Percentiles rank a stretch among this genome's conserved stretches.
phyloP scores from a whole-genome alignment of 2,888 invertebrate genomes.

The Neoscelio sp. region DNA sequence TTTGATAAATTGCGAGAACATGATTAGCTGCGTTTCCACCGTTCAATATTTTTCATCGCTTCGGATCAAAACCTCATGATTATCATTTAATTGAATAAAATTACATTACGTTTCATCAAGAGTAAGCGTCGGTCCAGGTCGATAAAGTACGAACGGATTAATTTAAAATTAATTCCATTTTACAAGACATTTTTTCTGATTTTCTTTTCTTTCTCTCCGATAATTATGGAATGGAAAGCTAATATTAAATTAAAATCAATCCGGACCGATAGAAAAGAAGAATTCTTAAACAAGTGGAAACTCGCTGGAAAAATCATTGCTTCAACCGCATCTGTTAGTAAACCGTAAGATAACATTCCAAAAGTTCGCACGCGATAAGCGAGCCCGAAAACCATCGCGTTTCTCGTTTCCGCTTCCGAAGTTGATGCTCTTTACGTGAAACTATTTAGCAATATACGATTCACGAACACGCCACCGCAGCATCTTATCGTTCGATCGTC shows the following conservation, averaged over 20 bases:
- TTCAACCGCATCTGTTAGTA: conserved; percentile 63
- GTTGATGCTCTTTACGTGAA: conserved; percentile 50
- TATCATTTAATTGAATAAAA: too few species aligned
- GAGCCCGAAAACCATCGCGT: conserved; percentile 70
- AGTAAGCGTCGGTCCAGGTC: too few species aligned
- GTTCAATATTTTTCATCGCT: conserved; percentile 14
- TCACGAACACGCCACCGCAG: conserved; percentile 28
- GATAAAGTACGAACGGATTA: too few species aligned
- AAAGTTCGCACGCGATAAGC: conserved; percentile 74
- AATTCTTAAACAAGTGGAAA: conserved; percentile 24
- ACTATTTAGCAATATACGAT: conserved; percentile 45
- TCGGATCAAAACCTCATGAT: too few species aligned
- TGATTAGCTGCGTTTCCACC: conserved; percentile 28
- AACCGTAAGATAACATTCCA: conserved; percentile 79
- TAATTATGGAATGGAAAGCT: too few species aligned
- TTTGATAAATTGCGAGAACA: conserved; percentile 24
- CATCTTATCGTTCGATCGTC: conserved; percentile 51
- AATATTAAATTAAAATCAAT: too few species aligned
- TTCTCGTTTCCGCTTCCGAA: conserved; percentile 67
- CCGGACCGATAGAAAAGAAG: conserved; percentile 1
- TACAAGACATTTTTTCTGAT: too few species aligned
- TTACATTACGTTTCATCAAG: too few species aligned
- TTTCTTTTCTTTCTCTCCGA: too few species aligned
- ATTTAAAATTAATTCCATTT: too few species aligned
- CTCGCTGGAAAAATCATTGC: conserved; percentile 33